Base-by-base conservation (phyloP, 2,888 invertebrate species). In the Cataglyphis rosenhaueri region DNA sequence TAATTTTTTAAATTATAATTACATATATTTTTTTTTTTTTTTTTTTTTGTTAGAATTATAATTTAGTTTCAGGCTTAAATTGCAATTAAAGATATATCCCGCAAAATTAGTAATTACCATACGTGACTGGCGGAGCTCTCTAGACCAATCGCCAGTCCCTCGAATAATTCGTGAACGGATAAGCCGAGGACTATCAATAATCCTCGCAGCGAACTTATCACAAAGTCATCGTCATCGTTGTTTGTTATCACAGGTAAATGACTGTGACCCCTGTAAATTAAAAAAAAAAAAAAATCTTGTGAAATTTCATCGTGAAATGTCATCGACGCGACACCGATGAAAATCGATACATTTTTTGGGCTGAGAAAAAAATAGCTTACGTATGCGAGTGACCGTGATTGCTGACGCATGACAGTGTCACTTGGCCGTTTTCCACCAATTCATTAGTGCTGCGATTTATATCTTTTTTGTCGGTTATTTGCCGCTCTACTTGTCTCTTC, bases 121-220 rank as follows among this genome's bases (percentile, higher is more conserved):
- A 95, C 95, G 81, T 95, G 94, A 3, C 91, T 88, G 8, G 94
- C 90, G 1, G 94, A 94, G 74, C 93, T 93, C 88, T 95, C 95
- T 35, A 96, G 92, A 10, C 96, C 96, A 57, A 96, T 95, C 6
- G 96, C 95, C 38, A 96, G 92, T 64, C 96, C 98, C 95, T 98
- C 98, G 92, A 98, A 98, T 0, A 98, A 95, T 92, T 98, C 98
- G 92, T 98, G 98, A 82, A 98, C 96, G 15, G 98, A 98, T 32
- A 98, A 95, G 0, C 98, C 98, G 65, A 98, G 95, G 0, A 98
- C 97, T 73, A 98, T 97, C 75, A 98, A 95, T 29, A 98, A 95
- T 25, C 97, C 98, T 85, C 97, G 96, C 68, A 97, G 94, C 32
- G 94, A 94, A 64, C 91, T 92, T 70, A 93, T 91, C 66, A 93